These are phyloP conservation scores for Orcinus orca DNA, from an alignment of 2,113 vertebrate genomes.

Conservation along the genomic window DNA sequence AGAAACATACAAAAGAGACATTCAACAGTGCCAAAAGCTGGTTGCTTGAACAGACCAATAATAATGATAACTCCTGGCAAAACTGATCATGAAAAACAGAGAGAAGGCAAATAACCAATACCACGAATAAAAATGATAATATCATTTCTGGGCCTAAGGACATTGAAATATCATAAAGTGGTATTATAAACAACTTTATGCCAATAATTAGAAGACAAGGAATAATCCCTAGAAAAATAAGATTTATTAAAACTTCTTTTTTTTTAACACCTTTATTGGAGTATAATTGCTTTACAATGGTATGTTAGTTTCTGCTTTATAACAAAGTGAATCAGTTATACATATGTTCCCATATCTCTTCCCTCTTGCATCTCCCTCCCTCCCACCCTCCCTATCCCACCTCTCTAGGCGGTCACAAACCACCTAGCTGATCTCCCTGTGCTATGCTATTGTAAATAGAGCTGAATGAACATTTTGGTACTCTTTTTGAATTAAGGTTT, in stretches of 20 bases:
- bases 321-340: no score
- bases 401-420: no score
- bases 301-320: no score
- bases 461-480: no score
- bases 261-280: no score
- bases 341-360: no score
- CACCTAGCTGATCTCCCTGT: no score
- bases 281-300: no score
- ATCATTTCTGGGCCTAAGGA: neutral
- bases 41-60: neutral
- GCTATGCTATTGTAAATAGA: no score
- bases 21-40: neutral
- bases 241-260: neutral
- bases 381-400: no score
- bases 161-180: neutral
- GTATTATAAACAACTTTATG: neutral
- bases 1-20: neutral
- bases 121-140: neutral
- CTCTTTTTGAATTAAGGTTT: no score
- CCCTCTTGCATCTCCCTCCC: no score
- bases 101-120: neutral
- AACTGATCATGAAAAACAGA: neutral
- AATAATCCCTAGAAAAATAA: conserved; percentile 10
- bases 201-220: neutral
- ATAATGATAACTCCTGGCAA: neutral